Evolutionary conservation across 2,113 vertebrate genomes (phyloP).

Genomic region (Tursiops truncatus): DNA sequence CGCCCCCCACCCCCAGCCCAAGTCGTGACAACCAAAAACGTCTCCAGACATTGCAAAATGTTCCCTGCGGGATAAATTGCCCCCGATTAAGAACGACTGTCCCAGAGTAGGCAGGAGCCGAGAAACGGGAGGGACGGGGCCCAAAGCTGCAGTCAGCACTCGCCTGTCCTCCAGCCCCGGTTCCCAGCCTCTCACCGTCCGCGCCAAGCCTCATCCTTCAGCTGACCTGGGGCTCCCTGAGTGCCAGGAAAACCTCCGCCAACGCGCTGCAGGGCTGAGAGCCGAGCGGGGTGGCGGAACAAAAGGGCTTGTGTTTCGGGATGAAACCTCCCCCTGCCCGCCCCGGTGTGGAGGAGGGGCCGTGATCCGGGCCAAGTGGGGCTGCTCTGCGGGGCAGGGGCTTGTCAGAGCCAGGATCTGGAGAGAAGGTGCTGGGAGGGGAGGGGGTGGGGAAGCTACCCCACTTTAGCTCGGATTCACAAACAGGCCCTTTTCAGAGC

Average conservation of each 20-base stretch:
- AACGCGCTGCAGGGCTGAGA: not conserved
- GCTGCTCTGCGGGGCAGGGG: not conserved
- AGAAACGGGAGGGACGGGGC: not conserved
- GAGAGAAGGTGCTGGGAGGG: not conserved
- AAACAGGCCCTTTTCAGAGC: not conserved
- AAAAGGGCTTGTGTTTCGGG: conserved; percentile 51
- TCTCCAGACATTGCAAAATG: not conserved
- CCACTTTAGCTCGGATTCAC: not conserved
- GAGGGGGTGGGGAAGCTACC: not conserved
- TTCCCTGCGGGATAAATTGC: not conserved
- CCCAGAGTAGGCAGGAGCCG: not conserved
- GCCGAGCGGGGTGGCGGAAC: not conserved
- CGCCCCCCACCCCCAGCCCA: not conserved
- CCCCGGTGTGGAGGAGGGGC: not conserved
- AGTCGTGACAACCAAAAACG: not conserved
- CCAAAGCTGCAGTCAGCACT: not conserved
- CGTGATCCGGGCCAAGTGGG: not conserved
- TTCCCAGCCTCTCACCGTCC: not conserved
- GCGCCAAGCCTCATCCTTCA: not conserved
- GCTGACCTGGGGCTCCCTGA: not conserved
- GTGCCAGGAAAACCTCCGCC: not conserved
- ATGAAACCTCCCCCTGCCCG: not conserved
- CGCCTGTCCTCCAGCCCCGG: not conserved
- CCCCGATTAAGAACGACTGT: not conserved
- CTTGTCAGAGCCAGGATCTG: not conserved